A percentile compares a stretch with the other conserved stretches of the same genome.
phyloP scores from a whole-genome alignment of 2,797 vertebrate genomes.

The Hemitrygon akajei region DNA sequence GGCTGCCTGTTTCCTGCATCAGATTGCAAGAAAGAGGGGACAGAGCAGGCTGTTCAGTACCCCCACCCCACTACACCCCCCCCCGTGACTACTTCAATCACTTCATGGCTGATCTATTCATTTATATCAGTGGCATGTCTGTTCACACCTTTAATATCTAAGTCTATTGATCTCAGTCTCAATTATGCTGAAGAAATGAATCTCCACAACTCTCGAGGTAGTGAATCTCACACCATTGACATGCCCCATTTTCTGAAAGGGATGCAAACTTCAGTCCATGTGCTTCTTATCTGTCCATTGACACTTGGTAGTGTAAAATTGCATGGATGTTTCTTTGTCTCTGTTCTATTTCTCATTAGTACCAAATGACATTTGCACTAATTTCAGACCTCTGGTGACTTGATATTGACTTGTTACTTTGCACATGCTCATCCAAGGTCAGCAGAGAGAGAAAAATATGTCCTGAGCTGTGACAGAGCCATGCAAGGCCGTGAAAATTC shows the following conservation, averaged over 20 bases:
- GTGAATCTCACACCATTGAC: too few species aligned
- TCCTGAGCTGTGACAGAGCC: neutral
- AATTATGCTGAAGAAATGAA: too few species aligned
- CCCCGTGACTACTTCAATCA: too few species aligned
- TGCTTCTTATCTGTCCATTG: neutral
- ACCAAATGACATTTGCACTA: neutral
- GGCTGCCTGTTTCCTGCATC: neutral
- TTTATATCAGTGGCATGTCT: too few species aligned
- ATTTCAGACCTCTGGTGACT: neutral
- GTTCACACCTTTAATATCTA: too few species aligned
- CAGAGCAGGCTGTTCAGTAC: too few species aligned
- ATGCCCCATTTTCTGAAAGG: too few species aligned
- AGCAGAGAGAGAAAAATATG: neutral
- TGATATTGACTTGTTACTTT: neutral
- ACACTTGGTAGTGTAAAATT: neutral
- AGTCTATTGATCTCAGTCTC: too few species aligned
- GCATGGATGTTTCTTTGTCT: neutral
- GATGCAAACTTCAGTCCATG: neutral
- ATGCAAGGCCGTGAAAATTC: neutral
- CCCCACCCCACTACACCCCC: too few species aligned
- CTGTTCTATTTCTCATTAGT: neutral
- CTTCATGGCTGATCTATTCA: too few species aligned
- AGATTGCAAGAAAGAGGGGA: too few species aligned
- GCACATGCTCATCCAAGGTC: neutral
- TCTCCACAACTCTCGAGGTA: too few species aligned